Evolutionary conservation across 2,797 vertebrate genomes (phyloP).

Genomic region (Pangasius macronema): DNA sequence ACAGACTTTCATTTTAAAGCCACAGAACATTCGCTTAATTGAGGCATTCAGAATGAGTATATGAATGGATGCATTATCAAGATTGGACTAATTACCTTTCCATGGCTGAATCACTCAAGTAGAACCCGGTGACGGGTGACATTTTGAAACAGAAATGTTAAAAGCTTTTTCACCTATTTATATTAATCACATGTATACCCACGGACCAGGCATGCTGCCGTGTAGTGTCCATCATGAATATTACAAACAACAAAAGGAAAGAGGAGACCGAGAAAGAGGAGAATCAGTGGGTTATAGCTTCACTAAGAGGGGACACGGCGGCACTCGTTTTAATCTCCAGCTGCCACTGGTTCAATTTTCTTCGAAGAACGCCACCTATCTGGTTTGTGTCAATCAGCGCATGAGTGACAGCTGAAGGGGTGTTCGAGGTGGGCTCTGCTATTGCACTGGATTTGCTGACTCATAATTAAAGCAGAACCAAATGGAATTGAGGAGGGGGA

Average conservation of each 20-base stretch:
- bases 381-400: slow-evolving; percentile 90
- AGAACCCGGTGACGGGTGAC: slow-evolving; percentile 74
- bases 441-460: slow-evolving; percentile 91
- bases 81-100: slow-evolving; percentile 74
- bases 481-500: slow-evolving; percentile 95
- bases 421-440: slow-evolving; percentile 90
- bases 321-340: slow-evolving; percentile 55
- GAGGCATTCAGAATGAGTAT: slow-evolving; percentile 63
- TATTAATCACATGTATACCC: slow-evolving; percentile 65
- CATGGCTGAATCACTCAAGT: slow-evolving; percentile 77
- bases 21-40: slow-evolving; percentile 63
- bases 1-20: slow-evolving; percentile 56
- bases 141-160: slow-evolving; percentile 81
- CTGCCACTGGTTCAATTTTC: slow-evolving; percentile 77
- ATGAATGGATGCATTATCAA: slow-evolving; percentile 67
- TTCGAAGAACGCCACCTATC: slow-evolving; percentile 74
- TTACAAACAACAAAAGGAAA: slow-evolving; percentile 47
- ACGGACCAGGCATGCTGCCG: slow-evolving; percentile 43
- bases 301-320: slow-evolving; percentile 48
- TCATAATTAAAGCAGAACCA: slow-evolving; percentile 95
- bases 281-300: slow-evolving; percentile 48
- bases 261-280: slow-evolving; percentile 33
- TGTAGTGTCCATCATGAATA: slow-evolving; percentile 55
- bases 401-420: slow-evolving; percentile 90
- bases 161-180: slow-evolving; percentile 79